Conservation (phyloP, 2,797 vertebrate species). For the Halcyon leucocephala region DNA sequence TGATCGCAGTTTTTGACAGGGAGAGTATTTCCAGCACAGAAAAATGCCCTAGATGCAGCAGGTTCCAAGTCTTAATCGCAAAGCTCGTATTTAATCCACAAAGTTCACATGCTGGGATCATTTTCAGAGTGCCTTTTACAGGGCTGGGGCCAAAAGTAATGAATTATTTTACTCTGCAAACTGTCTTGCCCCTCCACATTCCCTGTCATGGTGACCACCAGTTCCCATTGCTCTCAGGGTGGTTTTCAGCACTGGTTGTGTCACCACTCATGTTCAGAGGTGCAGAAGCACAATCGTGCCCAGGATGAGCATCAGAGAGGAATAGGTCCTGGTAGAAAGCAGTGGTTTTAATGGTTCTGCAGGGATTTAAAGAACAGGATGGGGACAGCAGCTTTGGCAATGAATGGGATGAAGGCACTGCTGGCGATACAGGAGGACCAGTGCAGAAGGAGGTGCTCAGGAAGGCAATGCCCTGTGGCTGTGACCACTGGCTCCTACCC, state of each 20-base stretch:
- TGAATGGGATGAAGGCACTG: rapidly evolving
- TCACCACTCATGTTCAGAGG: rapidly evolving
- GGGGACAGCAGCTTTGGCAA: neutral
- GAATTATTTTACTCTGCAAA: neutral
- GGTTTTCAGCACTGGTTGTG: rapidly evolving
- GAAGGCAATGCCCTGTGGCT: neutral
- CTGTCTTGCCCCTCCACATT: rapidly evolving
- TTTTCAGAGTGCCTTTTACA: neutral
- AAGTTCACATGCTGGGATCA: neutral
- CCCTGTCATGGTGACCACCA: rapidly evolving
- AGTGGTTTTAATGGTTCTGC: no score
- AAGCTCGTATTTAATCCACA: neutral
- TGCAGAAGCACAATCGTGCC: neutral
- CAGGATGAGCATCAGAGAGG: neutral
- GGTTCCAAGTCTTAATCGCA: neutral
- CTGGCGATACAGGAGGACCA: rapidly evolving
- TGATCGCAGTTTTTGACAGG: neutral
- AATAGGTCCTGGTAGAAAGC: neutral
- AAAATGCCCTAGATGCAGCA: neutral
- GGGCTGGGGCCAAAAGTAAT: neutral
- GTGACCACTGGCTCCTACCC: rapidly evolving
- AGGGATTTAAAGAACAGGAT: neutral
- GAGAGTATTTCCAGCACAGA: neutral
- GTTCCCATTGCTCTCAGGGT: rapidly evolving
- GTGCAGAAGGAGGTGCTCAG: rapidly evolving